These are phyloP conservation scores for Neodon shergylaensis DNA, from an alignment of 2,113 vertebrate species.

Conservation along the genomic window DNA sequence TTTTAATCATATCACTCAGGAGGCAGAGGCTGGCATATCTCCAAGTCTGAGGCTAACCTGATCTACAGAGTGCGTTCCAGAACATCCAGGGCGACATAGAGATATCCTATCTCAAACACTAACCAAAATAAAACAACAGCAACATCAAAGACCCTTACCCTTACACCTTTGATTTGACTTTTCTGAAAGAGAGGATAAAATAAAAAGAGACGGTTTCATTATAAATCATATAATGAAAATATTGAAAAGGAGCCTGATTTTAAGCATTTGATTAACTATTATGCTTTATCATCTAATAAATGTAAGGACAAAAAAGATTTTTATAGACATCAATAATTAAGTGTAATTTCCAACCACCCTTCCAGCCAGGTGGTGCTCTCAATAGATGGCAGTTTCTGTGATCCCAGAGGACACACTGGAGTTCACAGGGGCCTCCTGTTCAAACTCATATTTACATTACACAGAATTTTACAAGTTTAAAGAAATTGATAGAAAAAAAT, in stretches of 20 bases:
- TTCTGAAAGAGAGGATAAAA: background rate
- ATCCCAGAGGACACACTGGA: background rate
- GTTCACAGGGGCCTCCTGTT: background rate
- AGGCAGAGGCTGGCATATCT: background rate
- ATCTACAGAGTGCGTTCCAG: background rate
- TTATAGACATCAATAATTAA: background rate
- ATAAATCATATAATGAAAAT: background rate
- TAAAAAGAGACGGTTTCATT: background rate
- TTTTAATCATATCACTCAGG: background rate
- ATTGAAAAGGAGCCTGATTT: background rate
- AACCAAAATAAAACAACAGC: background rate
- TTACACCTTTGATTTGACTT: background rate
- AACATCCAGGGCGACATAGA: background rate
- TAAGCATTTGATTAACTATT: background rate
- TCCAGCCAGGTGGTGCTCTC: background rate
- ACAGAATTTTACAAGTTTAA: background rate
- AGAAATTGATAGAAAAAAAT: background rate
- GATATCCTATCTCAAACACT: background rate
- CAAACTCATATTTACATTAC: background rate
- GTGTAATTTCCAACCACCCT: background rate
- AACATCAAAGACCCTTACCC: background rate
- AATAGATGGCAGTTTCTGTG: background rate
- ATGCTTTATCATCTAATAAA: constrained; percentile 2
- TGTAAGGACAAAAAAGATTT: background rate
- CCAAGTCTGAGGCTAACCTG: background rate